A percentile compares a stretch with the other conserved stretches of the same genome.
These are phyloP conservation scores for Ambastaia sidthimunki DNA, from an alignment of 2,797 vertebrate genomes.

Conservation along the genomic window DNA sequence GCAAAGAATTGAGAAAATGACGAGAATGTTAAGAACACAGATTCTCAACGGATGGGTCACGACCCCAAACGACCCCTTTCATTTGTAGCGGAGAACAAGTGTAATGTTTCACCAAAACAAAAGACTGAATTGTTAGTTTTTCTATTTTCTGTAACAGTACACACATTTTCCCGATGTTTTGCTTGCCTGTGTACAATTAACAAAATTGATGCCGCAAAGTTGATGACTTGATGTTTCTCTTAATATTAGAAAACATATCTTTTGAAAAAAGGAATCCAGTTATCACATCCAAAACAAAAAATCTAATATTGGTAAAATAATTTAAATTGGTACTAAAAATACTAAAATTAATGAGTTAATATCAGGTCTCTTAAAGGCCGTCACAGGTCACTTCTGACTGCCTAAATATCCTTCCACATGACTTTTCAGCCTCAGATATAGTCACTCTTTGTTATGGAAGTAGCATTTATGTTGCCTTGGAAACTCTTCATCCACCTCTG, in stretches of 20 bases:
- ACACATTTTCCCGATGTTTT: too few species aligned
- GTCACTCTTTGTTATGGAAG: constrained; percentile 64
- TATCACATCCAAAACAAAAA: too few species aligned
- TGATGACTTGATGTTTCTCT: too few species aligned
- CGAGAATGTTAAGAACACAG: neutral
- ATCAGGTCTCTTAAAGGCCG: too few species aligned
- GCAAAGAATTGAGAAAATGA: neutral
- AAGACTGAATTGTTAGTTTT: too few species aligned
- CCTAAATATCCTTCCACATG: constrained; percentile 20
- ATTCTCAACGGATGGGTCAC: neutral
- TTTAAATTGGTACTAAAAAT: too few species aligned
- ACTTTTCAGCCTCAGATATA: constrained; percentile 52
- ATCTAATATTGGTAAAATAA: too few species aligned
- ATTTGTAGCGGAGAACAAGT: neutral
- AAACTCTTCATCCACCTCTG: constrained; percentile 64
- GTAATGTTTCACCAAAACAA: too few species aligned
- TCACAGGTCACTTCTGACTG: neutral
- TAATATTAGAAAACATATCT: too few species aligned
- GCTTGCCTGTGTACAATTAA: too few species aligned
- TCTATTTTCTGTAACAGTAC: neutral
- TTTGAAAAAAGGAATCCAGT: too few species aligned
- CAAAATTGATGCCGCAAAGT: too few species aligned
- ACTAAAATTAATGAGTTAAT: neutral
- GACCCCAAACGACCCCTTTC: neutral
- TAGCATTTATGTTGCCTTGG: constrained; percentile 69